Evolutionary conservation across 2,797 vertebrate genomes (phyloP).

Genomic region (Xenops minutus): DNA sequence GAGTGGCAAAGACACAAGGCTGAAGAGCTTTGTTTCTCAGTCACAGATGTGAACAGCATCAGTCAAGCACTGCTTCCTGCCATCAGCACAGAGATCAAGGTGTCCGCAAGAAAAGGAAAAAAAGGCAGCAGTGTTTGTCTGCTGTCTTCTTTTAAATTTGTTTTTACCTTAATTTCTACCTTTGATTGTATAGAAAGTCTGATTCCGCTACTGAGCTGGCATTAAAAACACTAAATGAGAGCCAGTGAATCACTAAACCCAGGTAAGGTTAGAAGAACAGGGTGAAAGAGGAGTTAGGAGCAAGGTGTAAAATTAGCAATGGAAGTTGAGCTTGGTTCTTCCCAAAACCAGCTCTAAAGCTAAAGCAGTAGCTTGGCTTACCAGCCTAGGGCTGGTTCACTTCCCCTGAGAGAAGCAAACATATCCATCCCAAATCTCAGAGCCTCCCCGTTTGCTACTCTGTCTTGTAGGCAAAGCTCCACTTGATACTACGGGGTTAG

Average conservation of each 20-base stretch:
- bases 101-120: not conserved
- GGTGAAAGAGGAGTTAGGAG: not conserved
- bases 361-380: not conserved
- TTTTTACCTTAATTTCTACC: not conserved
- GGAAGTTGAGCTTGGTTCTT: not conserved
- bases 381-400: not conserved
- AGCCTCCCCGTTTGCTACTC: not conserved
- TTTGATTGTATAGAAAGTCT: not conserved
- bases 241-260: fast-evolving
- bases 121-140: not conserved
- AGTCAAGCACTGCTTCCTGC: not conserved
- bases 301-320: not conserved
- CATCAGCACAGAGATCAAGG: not conserved
- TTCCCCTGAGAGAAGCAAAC: not conserved
- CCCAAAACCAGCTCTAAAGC: not conserved
- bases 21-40: not conserved
- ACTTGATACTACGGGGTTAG: not conserved
- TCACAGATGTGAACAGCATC: not conserved
- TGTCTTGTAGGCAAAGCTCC: not conserved
- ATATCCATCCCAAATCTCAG: not conserved
- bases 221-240: not conserved
- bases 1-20: not conserved
- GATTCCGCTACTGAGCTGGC: not conserved
- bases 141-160: not conserved
- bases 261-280: fast-evolving